These are phyloP conservation scores for Serranus cabrilla DNA, from an alignment of 2,797 vertebrate genomes.

Conservation along the genomic window DNA sequence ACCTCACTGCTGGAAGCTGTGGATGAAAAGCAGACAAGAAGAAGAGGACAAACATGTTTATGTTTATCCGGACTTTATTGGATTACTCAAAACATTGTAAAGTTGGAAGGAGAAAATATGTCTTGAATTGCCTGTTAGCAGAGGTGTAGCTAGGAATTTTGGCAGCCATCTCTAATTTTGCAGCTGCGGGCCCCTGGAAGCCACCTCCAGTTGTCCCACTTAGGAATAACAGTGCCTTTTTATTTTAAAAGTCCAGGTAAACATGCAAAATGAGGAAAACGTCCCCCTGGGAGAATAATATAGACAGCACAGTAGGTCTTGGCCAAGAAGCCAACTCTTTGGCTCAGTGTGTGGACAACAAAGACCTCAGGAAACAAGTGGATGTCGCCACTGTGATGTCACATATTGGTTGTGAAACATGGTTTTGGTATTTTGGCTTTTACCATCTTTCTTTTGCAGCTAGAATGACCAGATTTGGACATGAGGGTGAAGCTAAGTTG, in stretches of 20 bases:
- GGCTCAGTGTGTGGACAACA: too few species aligned
- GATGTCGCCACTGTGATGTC: too few species aligned
- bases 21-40: constrained; percentile 2
- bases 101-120: background rate
- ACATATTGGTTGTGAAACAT: too few species aligned
- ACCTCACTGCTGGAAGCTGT: constrained; percentile 32
- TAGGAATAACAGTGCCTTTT: background rate
- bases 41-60: background rate
- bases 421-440: too few species aligned
- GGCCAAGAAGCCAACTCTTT: too few species aligned
- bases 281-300: background rate
- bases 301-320: too few species aligned
- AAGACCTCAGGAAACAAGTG: too few species aligned
- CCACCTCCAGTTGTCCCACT: background rate
- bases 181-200: background rate
- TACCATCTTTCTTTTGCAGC: too few species aligned
- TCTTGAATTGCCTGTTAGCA: background rate
- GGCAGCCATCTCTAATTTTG: background rate
- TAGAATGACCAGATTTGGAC: too few species aligned
- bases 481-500: too few species aligned
- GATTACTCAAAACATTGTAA: background rate
- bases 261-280: background rate
- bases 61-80: background rate
- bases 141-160: constrained; percentile 1
- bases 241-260: background rate